A percentile compares a stretch with the other conserved stretches of the same genome.
phyloP scores from a whole-genome alignment of 2,888 invertebrate genomes.

The Zaprionus obscuricornis region DNA sequence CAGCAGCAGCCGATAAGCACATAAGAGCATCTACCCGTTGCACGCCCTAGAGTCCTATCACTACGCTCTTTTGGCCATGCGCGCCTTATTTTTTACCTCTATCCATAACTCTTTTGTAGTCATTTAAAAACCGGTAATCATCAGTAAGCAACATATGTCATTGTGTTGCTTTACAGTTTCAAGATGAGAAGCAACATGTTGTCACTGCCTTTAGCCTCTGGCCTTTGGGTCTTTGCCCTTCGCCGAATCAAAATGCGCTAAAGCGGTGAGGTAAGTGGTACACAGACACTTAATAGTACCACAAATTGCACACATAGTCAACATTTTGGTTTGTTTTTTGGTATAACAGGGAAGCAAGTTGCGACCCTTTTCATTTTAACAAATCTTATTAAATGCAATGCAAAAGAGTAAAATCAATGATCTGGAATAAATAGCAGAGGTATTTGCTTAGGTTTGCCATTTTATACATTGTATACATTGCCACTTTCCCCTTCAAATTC shows the following conservation, averaged over 20 bases:
- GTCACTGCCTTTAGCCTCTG: no score
- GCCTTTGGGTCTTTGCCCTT: no score
- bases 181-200: no score
- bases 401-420: slow-evolving; percentile 57
- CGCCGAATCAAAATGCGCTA: not conserved
- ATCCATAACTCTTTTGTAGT: no score
- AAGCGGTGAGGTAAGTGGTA: slow-evolving; percentile 12
- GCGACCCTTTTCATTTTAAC: slow-evolving; percentile 13
- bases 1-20: not conserved
- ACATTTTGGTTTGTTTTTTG: slow-evolving; percentile 16
- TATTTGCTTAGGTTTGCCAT: slow-evolving; percentile 30
- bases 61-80: no score
- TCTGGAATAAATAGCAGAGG: slow-evolving; percentile 55
- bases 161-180: no score
- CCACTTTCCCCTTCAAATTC: slow-evolving; percentile 3
- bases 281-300: slow-evolving; percentile 20
- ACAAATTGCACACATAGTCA: slow-evolving; percentile 40
- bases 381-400: slow-evolving; percentile 55
- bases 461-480: slow-evolving; percentile 3
- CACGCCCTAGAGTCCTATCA: no score
- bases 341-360: not conserved
- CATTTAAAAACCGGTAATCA: no score
- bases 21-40: not conserved
- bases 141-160: no score
- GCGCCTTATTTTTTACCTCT: no score